These are phyloP conservation scores for Eupeodes latifasciatus DNA, from an alignment of 2,888 invertebrate genomes.

Conservation along the genomic window DNA sequence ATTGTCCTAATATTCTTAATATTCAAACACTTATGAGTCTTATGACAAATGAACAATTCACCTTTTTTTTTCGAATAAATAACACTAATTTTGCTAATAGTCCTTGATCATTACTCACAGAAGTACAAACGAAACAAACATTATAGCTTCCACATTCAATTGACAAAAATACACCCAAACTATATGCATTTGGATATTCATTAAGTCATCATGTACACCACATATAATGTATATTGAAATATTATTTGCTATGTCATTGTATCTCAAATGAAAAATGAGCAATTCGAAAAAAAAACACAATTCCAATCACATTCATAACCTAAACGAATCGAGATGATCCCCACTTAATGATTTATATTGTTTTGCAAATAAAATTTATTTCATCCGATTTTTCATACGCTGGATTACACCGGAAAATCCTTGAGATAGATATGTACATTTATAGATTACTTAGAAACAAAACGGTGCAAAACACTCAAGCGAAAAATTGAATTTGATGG, in stretches of 20 bases:
- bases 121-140: too few species aligned
- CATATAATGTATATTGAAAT: neutral
- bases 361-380: constrained; percentile 69
- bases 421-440: neutral
- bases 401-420: constrained; percentile 63
- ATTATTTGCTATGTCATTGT: constrained; percentile 41
- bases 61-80: too few species aligned
- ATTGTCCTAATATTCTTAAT: too few species aligned
- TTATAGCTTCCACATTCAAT: neutral
- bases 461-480: constrained; percentile 48
- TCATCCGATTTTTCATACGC: constrained; percentile 67
- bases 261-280: constrained; percentile 51
- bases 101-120: too few species aligned
- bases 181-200: constrained; percentile 20
- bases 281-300: constrained; percentile 51
- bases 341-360: constrained; percentile 74
- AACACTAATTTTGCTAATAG: too few species aligned
- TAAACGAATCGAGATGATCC: constrained; percentile 64
- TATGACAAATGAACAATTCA: too few species aligned
- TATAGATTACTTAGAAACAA: constrained; percentile 9
- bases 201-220: constrained; percentile 2
- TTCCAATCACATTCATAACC: constrained; percentile 68
- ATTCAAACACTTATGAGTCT: too few species aligned
- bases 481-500: constrained; percentile 75
- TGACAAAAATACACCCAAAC: neutral